Base-by-base conservation (phyloP, 2,797 vertebrate genomes). In the Sebastes vulpes region DNA sequence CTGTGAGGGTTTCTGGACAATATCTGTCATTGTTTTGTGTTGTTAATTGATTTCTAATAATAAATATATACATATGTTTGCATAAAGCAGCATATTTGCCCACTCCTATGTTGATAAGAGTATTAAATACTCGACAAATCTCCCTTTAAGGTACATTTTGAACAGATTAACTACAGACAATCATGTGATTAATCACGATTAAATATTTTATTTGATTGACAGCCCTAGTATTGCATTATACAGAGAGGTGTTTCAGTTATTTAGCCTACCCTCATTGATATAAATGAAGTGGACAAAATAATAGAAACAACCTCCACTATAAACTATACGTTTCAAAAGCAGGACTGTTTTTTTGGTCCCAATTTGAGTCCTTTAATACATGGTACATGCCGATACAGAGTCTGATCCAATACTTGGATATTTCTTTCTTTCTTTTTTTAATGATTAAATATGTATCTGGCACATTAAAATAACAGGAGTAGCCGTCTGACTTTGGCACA, bases 371-470 rank as follows among this genome's bases (percentile, higher is more conserved):
- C 59, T 38, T 58, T n/a, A 58, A 29, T 5, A 29, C 0, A 1
- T 29, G 1, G 4, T 9, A 9, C 16, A 29, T 18, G 5, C 53
- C 6, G 56, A 26, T 6, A 54, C 21, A 54, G 18, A 32, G 58
- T 12, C 29, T 5, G 9, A 12, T 60, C 16, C 4, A 4, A 26
- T 26, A n/a, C 9, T 46, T 3, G 38, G 38, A 46, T 46, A 6
- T 46, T 1, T 16, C 6, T 46, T 46, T 18, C 3, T 18, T 46
- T 7, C 0, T 1, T 42, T 46, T 46, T 46, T 46, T 0, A 46
- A 46, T 46, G 38, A 46, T 46, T 46, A 46, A 46, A 46, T 46
- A 46, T 46, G 38, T 46, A 46, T 18, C 14, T 16, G 16, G 14
- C 38, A 46, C 5, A 46, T 46, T 46, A 5, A 23, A 32, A n/a